Evolutionary conservation across 1,140 invertebrate species (phyloP), one percentile per base, ranked within the genome.

Genomic region (Aradophagus sp.): DNA sequence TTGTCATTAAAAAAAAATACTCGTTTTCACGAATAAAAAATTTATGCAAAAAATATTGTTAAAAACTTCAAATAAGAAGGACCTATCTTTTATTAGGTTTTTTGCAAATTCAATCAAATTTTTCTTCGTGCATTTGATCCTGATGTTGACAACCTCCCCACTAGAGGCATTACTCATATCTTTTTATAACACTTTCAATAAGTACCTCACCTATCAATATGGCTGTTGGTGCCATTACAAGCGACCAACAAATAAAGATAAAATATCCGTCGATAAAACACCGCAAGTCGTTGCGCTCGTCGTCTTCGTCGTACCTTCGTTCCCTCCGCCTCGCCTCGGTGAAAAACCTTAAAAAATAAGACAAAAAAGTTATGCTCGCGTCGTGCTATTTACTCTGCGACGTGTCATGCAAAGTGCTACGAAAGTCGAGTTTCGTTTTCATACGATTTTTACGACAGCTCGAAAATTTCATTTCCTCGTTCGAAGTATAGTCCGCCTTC

Each of bases 391-490:
- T 63, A 45, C 39, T 45, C 32, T 38, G 47, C 44, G 12, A 45
- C 32, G 32, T 55, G 56, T 50, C 42, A n/a, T 52, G 29, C 35
- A 26, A 63, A 53, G 41, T 16, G 27, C 41, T 42, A 48, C 58
- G 35, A 66, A 56, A 42, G 32, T 52, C 38, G 23, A 36, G 65
- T 27, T 68, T 59, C 53, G 53, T 59, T 59, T 59, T 31, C 47
- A 59, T 23, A 41, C 55, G 61, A 66, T 58, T 67, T 52, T 53
- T 47, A 41, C 41, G 39, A 47, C 65, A 55, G 34, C 45, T 53
- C 36, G 45, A n/a, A 58, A 58, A 67, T 50, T 67, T 67, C 44
- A 67, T 58, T 67, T 19, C 39, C 45, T 35, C 34, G n/a, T n/a
- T 68, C 23, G 59, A 68, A 45, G 34, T 68, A 47, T 47, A 48